Percentiles rank a stretch among this genome's conserved stretches.
phyloP scores from a whole-genome alignment of 1,140 invertebrate genomes.

The Trypoxylus dichotomus region DNA sequence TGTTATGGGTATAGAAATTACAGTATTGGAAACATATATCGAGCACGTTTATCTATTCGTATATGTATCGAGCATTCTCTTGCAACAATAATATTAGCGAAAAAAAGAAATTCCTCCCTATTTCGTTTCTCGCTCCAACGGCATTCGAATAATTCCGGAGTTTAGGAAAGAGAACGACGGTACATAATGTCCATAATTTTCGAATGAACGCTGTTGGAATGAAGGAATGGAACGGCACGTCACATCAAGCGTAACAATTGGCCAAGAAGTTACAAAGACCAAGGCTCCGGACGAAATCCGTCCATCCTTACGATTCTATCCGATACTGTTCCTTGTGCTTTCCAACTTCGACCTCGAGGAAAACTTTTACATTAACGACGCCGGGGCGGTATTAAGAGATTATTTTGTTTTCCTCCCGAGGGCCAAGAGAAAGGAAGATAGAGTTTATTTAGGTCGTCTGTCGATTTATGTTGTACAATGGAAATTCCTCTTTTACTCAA shows the following conservation, averaged over 20 bases:
- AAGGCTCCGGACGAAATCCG: conserved; percentile 14
- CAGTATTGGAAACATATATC: no score
- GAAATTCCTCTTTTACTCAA: neutral
- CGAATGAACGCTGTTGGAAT: conserved; percentile 8
- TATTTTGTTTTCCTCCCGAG: conserved; percentile 28
- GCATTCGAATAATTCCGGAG: conserved; percentile 23
- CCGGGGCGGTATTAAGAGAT: conserved; percentile 27
- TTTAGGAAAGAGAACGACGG: neutral
- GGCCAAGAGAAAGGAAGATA: conserved; percentile 12
- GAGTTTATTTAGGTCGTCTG: conserved; percentile 25
- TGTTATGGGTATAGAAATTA: no score
- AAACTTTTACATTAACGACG: conserved; percentile 30
- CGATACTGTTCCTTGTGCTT: neutral
- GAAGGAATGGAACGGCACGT: conserved; percentile 10
- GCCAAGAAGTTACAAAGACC: conserved; percentile 24
- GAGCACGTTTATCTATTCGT: no score
- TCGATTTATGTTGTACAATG: conserved; percentile 21
- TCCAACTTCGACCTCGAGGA: conserved; percentile 13
- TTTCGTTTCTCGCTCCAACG: neutral
- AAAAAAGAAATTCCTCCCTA: neutral
- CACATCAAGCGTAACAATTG: conserved; percentile 25
- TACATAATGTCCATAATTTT: conserved; percentile 24
- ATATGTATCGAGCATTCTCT: no score
- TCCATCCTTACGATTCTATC: conserved; percentile 11
- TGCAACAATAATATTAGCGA: neutral